Base-by-base conservation (phyloP, 1,140 invertebrate species). In the Sinonovacula constricta region DNA sequence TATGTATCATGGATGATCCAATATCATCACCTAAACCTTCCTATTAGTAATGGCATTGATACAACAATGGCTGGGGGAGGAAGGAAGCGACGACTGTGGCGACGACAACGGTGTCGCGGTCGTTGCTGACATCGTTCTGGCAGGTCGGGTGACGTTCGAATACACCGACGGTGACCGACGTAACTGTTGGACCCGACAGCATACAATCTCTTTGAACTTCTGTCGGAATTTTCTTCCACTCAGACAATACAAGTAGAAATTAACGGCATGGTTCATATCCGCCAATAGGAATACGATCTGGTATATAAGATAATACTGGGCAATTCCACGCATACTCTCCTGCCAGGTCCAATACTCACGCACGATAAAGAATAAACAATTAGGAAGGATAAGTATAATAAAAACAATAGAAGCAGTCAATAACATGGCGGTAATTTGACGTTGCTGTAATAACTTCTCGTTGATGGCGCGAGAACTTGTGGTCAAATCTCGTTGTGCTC, bases 221-320 rank as follows among this genome's bases (percentile, higher is more conserved):
- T 81, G 79, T 12, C 86, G 68, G 69, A 88, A 88, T 59, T 85
- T 84, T 26, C 72, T 78, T 14, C 85, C 85, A 59, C 82, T 86
- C 36, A 88, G 70, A 65, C 85, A 88, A 59, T 88, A 88, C 14
- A 86, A 56, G 60, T 86, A 88, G 69, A 88, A 88, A 70, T 88
- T 88, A 51, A 88, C 60, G 2, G 85, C 85, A 67, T 88, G 86
- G 31, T 85, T 84, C 10, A 81, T 54, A 66, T 88, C 86, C 0
- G 81, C 78, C 2, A 88, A 78, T 14, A 86, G 15, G 62, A 86
- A 86, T 2, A 81, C 76, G 22, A 88, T 31, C 49, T 88, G 81
- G 26, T 75, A 66, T 3, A 81, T 39, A 1, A 84, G 54, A 39
- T 74, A 54, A 39, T 81, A 80, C n/a, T 70, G 63, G 0, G 82